Conservation (phyloP, 2,797 vertebrate species). For the Enteromius paludinosus region DNA sequence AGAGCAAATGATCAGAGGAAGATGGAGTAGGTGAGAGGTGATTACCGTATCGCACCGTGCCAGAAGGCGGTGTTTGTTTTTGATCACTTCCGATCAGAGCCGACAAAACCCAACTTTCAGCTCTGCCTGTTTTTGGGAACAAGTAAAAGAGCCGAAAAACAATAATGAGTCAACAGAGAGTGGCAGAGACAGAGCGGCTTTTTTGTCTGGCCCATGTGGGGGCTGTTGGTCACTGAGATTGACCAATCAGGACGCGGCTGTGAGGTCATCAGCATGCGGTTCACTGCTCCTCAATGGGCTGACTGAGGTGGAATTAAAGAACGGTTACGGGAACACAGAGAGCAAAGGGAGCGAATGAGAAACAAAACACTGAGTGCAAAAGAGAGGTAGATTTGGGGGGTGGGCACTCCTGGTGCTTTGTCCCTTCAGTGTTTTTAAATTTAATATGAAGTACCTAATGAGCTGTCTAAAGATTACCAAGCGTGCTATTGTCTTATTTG, state of each 20-base stretch:
- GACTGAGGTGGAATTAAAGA: slow-evolving; percentile 68
- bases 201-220: slow-evolving; percentile 46
- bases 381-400: slow-evolving; percentile 31
- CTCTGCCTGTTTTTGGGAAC: slow-evolving; percentile 21
- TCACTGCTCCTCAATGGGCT: slow-evolving; percentile 60
- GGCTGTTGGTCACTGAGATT: slow-evolving; percentile 43
- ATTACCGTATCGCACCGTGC: slow-evolving; percentile 34
- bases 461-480: slow-evolving; percentile 47
- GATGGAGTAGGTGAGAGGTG: slow-evolving; percentile 39
- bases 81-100: slow-evolving; percentile 57
- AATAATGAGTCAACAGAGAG: slow-evolving; percentile 36
- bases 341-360: slow-evolving; percentile 41
- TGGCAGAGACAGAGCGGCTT: slow-evolving; percentile 38
- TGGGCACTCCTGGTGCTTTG: slow-evolving; percentile 44
- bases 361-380: slow-evolving; percentile 40
- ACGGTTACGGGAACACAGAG: slow-evolving; percentile 60
- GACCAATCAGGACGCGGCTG: slow-evolving; percentile 52
- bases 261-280: slow-evolving; percentile 56
- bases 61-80: slow-evolving; percentile 33
- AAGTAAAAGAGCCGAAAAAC: slow-evolving; percentile 31
- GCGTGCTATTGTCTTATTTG: slow-evolving; percentile 53
- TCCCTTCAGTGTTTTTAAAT: slow-evolving; percentile 48
- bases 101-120: slow-evolving; percentile 27
- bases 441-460: slow-evolving; percentile 57
- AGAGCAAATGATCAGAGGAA: slow-evolving; percentile 50